Evolutionary conservation across 2,113 vertebrate species (phyloP).

Genomic region (Phalacrocorax carbo): DNA sequence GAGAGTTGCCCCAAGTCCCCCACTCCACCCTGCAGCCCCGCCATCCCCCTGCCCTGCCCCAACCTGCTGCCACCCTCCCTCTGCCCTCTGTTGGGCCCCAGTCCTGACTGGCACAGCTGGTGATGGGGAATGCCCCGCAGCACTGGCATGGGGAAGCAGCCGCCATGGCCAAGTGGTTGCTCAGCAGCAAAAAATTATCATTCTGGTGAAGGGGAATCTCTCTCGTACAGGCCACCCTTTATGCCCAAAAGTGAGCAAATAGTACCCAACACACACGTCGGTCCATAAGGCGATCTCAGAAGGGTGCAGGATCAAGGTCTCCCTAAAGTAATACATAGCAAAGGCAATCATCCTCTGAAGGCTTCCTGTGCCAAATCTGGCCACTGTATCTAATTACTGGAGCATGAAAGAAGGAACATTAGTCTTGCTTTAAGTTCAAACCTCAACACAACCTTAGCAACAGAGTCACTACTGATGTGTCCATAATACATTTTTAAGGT

Average conservation of each 20-base stretch:
- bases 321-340: not conserved
- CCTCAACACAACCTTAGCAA: conserved; percentile 22
- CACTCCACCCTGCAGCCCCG: not conserved
- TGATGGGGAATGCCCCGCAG: not conserved
- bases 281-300: not conserved
- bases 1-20: rapidly evolving
- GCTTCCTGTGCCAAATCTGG: not conserved
- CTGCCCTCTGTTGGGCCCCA: rapidly evolving
- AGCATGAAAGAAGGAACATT: conserved; percentile 12
- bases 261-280: rapidly evolving
- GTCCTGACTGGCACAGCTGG: rapidly evolving
- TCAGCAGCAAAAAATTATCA: not conserved
- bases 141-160: rapidly evolving
- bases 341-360: not conserved
- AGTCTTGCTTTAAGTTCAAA: conserved; percentile 28
- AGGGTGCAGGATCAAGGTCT: not conserved
- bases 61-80: not conserved
- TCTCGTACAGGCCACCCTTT: not conserved
- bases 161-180: rapidly evolving
- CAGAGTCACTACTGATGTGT: not conserved
- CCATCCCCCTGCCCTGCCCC: not conserved
- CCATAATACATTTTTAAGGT: conserved; percentile 50
- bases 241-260: not conserved
- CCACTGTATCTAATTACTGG: not conserved
- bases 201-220: not conserved